Evolutionary conservation across 2,113 vertebrate species (phyloP).

Genomic region (Zosterops pallidus): DNA sequence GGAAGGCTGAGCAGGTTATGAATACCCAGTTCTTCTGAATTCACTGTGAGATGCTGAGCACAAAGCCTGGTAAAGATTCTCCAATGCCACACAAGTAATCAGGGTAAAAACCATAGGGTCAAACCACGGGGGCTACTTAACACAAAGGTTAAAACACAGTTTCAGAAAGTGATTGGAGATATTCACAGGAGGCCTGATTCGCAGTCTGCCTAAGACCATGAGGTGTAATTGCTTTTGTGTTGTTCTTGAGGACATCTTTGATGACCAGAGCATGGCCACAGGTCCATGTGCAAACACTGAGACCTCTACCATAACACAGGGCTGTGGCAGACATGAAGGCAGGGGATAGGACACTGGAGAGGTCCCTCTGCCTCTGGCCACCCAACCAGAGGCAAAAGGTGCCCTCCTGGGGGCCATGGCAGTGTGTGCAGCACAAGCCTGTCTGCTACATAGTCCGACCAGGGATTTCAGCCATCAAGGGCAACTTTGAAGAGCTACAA

Average conservation of each 20-base stretch:
- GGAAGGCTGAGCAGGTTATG: neutral
- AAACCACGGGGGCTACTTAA: neutral
- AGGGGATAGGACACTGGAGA: neutral
- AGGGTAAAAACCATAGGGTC: neutral
- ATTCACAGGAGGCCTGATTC: too few species aligned
- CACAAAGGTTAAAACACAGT: neutral
- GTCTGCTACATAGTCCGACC: fast-evolving
- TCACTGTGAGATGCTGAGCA: neutral
- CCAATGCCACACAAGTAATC: neutral
- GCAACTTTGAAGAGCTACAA: neutral
- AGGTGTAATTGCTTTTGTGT: neutral
- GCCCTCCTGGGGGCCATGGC: fast-evolving
- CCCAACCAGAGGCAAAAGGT: neutral
- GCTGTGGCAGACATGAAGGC: fast-evolving
- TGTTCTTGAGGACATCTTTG: neutral
- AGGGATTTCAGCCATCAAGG: neutral
- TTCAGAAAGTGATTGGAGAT: neutral
- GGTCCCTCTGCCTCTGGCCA: neutral
- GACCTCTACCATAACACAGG: fast-evolving
- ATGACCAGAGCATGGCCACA: fast-evolving
- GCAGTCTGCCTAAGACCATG: neutral
- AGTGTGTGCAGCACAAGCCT: neutral
- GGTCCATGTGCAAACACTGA: neutral
- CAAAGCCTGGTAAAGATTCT: neutral
- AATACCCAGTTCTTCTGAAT: neutral